Conservation (phyloP, 2,888 invertebrate species). For the Drosophila glabriapex region DNA sequence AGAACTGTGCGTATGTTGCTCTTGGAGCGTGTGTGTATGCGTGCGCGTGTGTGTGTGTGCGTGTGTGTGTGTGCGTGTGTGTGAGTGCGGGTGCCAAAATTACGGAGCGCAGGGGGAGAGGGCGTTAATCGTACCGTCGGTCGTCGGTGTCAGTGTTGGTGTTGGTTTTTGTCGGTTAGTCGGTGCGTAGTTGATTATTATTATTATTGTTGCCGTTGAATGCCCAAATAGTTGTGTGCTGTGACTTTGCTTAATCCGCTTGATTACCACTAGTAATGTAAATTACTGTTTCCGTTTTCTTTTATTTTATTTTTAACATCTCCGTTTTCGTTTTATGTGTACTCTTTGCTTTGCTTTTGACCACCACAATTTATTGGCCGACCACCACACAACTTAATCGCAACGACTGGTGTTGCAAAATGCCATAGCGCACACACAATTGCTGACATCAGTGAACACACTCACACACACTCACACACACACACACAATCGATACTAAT, state of each 20-base stretch:
- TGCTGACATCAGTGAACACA: constrained; percentile 23
- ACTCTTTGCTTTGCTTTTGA: constrained; percentile 69
- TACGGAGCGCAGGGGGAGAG: constrained; percentile 50
- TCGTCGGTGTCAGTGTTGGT: constrained; percentile 57
- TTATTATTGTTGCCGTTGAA: constrained; percentile 39
- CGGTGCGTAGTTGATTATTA: constrained; percentile 64
- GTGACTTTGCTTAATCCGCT: constrained; percentile 61
- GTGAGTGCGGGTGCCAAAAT: constrained; percentile 58
- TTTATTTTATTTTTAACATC: constrained; percentile 70
- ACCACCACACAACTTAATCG: constrained; percentile 62
- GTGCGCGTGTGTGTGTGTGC: constrained; percentile 13
- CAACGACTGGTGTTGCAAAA: constrained; percentile 49
- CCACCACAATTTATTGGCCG: constrained; percentile 64
- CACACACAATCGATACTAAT: constrained; percentile 1
- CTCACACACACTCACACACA: no score
- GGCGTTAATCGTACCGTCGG: constrained; percentile 65
- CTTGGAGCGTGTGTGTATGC: constrained; percentile 12
- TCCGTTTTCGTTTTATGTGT: constrained; percentile 72
- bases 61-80: constrained; percentile 38
- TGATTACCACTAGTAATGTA: constrained; percentile 70
- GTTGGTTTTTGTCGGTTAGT: constrained; percentile 54
- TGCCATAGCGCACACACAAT: constrained; percentile 15
- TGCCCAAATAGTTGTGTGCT: constrained; percentile 53
- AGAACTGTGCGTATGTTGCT: constrained; percentile 13
- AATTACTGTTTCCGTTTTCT: constrained; percentile 68